Base-by-base conservation (phyloP, 2,113 vertebrate species). In the Vanacampus margaritifer region DNA sequence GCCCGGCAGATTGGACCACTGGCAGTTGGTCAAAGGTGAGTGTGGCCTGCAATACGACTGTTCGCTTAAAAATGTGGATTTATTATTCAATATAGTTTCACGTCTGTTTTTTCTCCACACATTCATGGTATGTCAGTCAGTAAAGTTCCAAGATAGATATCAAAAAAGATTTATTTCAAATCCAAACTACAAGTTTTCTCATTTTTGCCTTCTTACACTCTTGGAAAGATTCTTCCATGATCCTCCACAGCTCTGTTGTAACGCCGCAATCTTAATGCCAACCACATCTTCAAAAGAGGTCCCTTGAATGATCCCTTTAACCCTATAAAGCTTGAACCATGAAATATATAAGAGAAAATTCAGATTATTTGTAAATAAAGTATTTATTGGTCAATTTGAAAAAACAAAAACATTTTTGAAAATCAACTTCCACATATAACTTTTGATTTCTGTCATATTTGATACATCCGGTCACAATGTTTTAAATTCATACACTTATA, bases 11-110 rank as follows among this genome's bases (percentile, higher is more conserved):
- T 63, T 99, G 97, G 97, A 86, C 60, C 0, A 56, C 87, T 28
- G 93, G 94, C 26, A 92, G 86, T 88, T 99, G 96, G 97, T 94
- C 95, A 0, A 88, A 96, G 94, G 96, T 98, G 64, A 90, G 91
- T 69, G 23, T 21, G 19, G 6, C 19, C 51, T 50, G 12, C 16
- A 51, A 19, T 9, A 51, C 21, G 21, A 51, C 23, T 24, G 14
- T 41, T 68, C 2, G 35, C 14, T 0, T 35, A 58, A 36, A 62
- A 12, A 41, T 41, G 9, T 12, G 2, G 50, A 10, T 12, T 59
- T 10, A 35, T 58, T 21, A 7, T 58, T 26, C 23, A 1, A 24
- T 14, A 26, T 24, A 5, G 28, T 58, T 17, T 58, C 3, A 59
- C 28, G 16, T 41, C 39, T 41, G 39, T n/a, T 51, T 26, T 54